phyloP scores from a whole-genome alignment of 2,888 invertebrate genomes.

The Spicauda simplicius region DNA sequence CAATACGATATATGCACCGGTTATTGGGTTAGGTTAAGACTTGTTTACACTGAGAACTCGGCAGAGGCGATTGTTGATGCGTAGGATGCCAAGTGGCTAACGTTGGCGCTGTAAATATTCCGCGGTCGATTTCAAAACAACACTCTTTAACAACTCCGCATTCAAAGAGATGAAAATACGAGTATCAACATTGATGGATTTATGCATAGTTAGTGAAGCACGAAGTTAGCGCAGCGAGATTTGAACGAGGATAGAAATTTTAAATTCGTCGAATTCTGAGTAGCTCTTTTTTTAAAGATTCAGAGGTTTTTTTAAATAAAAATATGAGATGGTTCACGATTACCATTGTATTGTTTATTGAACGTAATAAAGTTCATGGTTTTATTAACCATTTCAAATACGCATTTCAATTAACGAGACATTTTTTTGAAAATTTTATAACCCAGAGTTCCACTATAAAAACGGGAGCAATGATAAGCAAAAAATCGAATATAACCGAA shows the following conservation, averaged over 20 bases:
- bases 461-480: conserved; percentile 55
- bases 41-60: conserved; percentile 70
- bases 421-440: background rate
- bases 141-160: conserved; percentile 39
- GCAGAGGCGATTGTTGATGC: conserved; percentile 78
- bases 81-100: conserved; percentile 72
- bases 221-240: background rate
- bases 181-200: conserved; percentile 6
- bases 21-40: conserved; percentile 84
- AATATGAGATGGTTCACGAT: background rate
- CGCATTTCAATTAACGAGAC: background rate
- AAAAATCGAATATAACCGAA: conserved; percentile 70
- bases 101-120: conserved; percentile 60
- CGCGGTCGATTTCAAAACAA: conserved; percentile 53
- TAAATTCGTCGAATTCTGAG: background rate
- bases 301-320: background rate
- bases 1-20: conserved; percentile 76
- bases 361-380: too few species aligned
- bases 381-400: too few species aligned
- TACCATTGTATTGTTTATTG: too few species aligned
- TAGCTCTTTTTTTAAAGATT: background rate
- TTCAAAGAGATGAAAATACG: conserved; percentile 20
- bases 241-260: background rate
- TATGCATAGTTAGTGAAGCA: conserved; percentile 1
- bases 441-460: conserved; percentile 42